Evolutionary conservation across 2,113 vertebrate genomes (phyloP).

Genomic region (Pipa parva): DNA sequence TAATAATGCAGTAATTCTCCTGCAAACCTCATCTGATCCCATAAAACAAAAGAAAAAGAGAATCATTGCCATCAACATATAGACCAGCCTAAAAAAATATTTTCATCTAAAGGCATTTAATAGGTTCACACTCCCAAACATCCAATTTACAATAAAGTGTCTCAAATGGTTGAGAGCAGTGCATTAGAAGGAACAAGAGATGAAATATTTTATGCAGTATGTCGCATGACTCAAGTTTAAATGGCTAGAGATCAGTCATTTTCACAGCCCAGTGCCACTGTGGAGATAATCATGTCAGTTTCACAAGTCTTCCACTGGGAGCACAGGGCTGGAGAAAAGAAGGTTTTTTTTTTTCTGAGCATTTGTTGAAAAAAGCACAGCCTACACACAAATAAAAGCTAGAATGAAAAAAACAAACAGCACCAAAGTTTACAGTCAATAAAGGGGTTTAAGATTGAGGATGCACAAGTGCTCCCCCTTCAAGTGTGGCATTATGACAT

Average conservation of each 20-base stretch:
- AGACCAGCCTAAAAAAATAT: slow-evolving; percentile 18
- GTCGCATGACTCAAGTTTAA: slow-evolving; percentile 38
- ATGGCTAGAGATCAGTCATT: slow-evolving; percentile 38
- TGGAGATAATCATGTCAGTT: slow-evolving; percentile 30
- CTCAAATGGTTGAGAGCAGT: slow-evolving; percentile 32
- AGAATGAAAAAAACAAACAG: neutral
- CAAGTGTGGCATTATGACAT: too few relatives aligned
- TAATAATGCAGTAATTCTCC: slow-evolving; percentile 2
- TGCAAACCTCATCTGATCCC: slow-evolving; percentile 16
- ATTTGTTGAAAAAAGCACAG: neutral
- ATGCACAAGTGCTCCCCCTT: too few relatives aligned
- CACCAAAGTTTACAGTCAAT: too few relatives aligned
- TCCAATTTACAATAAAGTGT: slow-evolving; percentile 32
- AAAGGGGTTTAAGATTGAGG: too few relatives aligned
- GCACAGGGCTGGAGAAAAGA: neutral
- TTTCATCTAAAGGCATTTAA: slow-evolving; percentile 30
- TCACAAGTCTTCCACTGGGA: slow-evolving; percentile 27
- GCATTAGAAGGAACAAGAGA: slow-evolving; percentile 26
- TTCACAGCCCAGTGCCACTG: slow-evolving; percentile 33
- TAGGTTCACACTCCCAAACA: slow-evolving; percentile 24
- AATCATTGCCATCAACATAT: slow-evolving; percentile 15
- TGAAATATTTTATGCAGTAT: slow-evolving; percentile 36
- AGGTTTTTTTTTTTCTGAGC: slow-evolving; percentile 10
- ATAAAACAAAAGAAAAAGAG: slow-evolving; percentile 29
- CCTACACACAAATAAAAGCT: neutral